Evolutionary conservation across 1,140 invertebrate species (phyloP).

Genomic region (Drosophila nikananu): DNA sequence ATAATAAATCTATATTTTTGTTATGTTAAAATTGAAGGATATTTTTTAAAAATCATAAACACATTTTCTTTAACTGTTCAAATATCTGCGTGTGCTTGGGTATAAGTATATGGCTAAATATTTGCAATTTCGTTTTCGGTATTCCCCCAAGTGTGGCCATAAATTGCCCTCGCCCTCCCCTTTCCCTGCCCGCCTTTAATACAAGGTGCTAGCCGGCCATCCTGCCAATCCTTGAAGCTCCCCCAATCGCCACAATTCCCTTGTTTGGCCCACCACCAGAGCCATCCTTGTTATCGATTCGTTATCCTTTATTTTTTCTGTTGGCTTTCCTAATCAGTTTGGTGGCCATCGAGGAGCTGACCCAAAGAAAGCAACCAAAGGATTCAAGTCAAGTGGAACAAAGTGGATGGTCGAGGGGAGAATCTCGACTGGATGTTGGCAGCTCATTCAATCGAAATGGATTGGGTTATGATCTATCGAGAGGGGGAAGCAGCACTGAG

Average conservation of each 20-base stretch:
- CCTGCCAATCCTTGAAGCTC: conserved; percentile 2
- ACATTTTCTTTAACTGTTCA: conserved; percentile 11
- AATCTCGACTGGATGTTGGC: conserved; percentile 22
- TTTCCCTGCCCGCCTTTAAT: conserved; percentile 3
- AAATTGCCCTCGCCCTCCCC: conserved; percentile 46
- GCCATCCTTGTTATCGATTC: conserved; percentile 34
- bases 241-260: neutral
- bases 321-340: conserved; percentile 45
- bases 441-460: conserved; percentile 41
- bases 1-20: too few species aligned
- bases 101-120: conserved; percentile 55
- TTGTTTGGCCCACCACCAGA: neutral
- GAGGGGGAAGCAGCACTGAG: neutral
- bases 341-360: conserved; percentile 37
- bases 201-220: conserved; percentile 34
- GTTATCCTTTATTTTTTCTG: conserved; percentile 44
- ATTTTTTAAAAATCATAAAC: neutral
- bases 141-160: conserved; percentile 69
- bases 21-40: rapidly evolving
- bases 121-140: conserved; percentile 70
- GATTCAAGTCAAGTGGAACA: conserved; percentile 46
- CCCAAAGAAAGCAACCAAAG: conserved; percentile 40
- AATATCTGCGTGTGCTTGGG: conserved; percentile 7
- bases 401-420: conserved; percentile 17
- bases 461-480: conserved; percentile 36